Conservation (phyloP, 53 echinoderm and acorn worm genomes). For the Arbacia lixula region DNA sequence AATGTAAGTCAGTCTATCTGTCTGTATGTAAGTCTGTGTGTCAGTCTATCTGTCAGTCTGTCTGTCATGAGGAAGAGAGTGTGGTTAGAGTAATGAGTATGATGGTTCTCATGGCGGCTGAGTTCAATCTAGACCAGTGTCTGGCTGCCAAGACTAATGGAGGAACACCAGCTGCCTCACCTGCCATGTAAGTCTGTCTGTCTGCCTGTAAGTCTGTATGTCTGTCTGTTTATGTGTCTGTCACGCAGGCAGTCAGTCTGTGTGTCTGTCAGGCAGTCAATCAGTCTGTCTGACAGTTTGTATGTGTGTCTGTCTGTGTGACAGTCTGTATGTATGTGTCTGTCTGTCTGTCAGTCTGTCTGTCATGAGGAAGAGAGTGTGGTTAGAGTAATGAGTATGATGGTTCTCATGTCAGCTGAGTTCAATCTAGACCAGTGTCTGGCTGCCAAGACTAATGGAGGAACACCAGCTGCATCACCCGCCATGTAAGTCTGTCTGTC, state of each 20-base stretch:
- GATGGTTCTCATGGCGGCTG: no score
- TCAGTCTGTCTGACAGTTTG: conserved; percentile 23
- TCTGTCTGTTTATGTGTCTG: no score
- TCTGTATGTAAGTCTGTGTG: neutral
- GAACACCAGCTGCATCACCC: neutral
- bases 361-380: neutral
- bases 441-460: neutral
- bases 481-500: no score
- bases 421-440: conserved; percentile 67
- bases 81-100: neutral
- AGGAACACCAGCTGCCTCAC: neutral
- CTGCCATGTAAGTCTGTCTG: no score
- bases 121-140: conserved; percentile 70
- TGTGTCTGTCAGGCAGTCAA: conserved; percentile 4
- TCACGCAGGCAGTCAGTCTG: neutral
- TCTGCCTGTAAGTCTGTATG: no score
- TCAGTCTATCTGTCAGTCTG: neutral
- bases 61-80: neutral
- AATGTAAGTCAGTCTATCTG: conserved; percentile 3
- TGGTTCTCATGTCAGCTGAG: no score
- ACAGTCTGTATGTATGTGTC: neutral
- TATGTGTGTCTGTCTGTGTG: neutral
- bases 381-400: neutral
- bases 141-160: conserved; percentile 2
- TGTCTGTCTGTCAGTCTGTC: neutral